phyloP scores from a whole-genome alignment of 2,113 vertebrate species.

The Xenus cinereus region DNA sequence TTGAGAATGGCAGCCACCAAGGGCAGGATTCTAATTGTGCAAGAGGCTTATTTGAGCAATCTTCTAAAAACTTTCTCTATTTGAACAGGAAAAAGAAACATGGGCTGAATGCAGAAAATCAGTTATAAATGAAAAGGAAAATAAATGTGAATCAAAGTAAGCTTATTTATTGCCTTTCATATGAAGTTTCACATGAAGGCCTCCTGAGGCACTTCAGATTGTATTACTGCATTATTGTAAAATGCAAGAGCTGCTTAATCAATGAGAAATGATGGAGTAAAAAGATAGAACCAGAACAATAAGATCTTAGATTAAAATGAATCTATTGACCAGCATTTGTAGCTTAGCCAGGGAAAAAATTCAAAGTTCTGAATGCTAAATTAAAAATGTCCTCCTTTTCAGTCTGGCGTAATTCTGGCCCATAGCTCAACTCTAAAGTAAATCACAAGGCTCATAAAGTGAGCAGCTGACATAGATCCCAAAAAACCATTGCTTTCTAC shows the following conservation, averaged over 20 bases:
- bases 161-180: constrained; percentile 34
- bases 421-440: neutral
- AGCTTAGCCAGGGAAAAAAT: neutral
- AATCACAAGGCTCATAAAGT: neutral
- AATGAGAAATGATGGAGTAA: constrained; percentile 20
- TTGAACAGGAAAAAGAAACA: neutral
- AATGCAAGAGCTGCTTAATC: constrained; percentile 40
- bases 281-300: constrained; percentile 41
- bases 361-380: neutral
- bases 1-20: neutral
- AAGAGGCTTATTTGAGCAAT: constrained; percentile 24
- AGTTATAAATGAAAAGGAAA: constrained; percentile 47
- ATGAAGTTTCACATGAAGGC: neutral
- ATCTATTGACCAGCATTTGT: constrained; percentile 29
- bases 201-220: neutral
- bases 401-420: neutral
- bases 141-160: constrained; percentile 46
- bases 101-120: neutral
- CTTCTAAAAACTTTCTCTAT: neutral
- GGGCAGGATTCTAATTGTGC: constrained; percentile 33
- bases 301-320: constrained; percentile 33
- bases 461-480: neutral
- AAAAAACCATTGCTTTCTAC: neutral
- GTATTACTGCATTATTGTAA: neutral
- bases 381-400: neutral